Evolutionary conservation across 2,888 invertebrate species (phyloP).

Genomic region (Escarpia spicata): DNA sequence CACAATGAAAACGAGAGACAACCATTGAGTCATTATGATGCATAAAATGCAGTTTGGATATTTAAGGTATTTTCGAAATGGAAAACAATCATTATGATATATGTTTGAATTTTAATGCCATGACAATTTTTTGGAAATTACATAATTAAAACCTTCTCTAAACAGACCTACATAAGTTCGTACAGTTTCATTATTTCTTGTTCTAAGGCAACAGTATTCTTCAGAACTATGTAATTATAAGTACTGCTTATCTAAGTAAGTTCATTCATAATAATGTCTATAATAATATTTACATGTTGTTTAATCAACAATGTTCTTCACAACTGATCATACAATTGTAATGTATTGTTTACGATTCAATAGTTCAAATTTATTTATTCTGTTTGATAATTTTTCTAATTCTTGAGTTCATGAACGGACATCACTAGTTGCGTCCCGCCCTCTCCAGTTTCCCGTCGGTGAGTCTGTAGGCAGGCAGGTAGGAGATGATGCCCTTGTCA

Average conservation of each 20-base stretch:
- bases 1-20: not conserved
- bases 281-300: not conserved
- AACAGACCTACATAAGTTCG: not conserved
- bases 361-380: not conserved
- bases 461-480: slow-evolving; percentile 80
- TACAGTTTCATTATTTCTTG: too few species aligned
- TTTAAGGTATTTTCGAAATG: not conserved
- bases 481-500: slow-evolving; percentile 68
- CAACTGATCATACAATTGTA: too few species aligned
- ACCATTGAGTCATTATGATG: not conserved
- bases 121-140: too few species aligned
- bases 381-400: not conserved
- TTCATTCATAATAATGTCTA: not conserved
- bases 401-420: not conserved
- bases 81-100: too few species aligned
- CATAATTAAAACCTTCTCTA: not conserved
- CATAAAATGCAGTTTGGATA: not conserved
- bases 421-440: slow-evolving; percentile 55
- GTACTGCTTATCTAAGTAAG: too few species aligned
- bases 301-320: not conserved
- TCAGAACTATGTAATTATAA: too few species aligned
- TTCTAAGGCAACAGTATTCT: too few species aligned
- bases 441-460: slow-evolving; percentile 74
- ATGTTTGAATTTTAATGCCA: too few species aligned
- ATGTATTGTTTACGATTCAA: too few species aligned